Evolutionary conservation across 2,797 vertebrate species (phyloP).

Genomic region (Myiotriccus ornatus): DNA sequence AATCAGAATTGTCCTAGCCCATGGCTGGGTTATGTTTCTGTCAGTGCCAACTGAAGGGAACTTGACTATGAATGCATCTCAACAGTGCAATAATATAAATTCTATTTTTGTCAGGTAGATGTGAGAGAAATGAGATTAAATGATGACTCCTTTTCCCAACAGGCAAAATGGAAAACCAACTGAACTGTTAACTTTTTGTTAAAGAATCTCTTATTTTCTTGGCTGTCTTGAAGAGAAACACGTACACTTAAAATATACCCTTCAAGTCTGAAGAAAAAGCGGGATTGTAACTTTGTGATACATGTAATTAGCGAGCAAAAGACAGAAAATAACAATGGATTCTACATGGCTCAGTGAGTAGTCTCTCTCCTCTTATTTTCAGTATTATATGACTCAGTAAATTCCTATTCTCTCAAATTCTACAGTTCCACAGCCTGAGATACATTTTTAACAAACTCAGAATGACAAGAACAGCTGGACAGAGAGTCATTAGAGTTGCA

Average conservation of each 20-base stretch:
- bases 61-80: background rate
- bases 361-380: background rate
- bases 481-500: background rate
- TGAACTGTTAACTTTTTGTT: background rate
- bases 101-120: background rate
- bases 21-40: background rate
- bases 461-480: background rate
- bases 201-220: background rate
- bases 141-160: background rate
- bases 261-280: background rate
- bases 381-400: constrained; percentile 11
- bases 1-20: background rate
- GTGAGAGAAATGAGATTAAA: background rate
- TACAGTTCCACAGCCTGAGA: background rate
- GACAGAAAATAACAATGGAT: background rate
- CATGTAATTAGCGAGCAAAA: background rate
- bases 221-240: background rate
- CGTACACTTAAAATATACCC: background rate
- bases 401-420: constrained; percentile 18
- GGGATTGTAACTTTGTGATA: background rate
- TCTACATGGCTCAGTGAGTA: background rate
- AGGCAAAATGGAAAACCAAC: background rate
- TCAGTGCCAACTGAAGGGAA: background rate
- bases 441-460: background rate
- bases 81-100: background rate